Evolutionary conservation across 2,113 vertebrate species (phyloP).

Genomic region (Genyomyrus donnyi): DNA sequence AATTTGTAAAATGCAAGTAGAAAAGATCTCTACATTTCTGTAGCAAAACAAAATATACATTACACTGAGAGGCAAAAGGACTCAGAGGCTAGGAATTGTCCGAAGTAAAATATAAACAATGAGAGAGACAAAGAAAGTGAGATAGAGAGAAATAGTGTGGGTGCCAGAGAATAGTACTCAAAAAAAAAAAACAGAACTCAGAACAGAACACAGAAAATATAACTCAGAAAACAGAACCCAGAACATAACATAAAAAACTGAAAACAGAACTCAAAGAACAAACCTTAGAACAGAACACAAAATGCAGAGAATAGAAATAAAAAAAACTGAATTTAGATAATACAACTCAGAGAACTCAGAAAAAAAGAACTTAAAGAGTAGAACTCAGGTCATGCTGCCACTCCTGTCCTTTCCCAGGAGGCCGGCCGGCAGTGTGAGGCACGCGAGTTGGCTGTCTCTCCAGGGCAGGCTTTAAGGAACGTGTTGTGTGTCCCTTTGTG

Average conservation of each 20-base stretch:
- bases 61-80: background rate
- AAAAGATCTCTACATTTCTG: background rate
- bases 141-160: background rate
- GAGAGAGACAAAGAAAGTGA: background rate
- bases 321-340: background rate
- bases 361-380: background rate
- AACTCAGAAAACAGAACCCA: background rate
- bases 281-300: background rate
- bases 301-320: background rate
- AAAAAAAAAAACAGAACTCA: background rate
- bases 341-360: background rate
- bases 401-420: background rate
- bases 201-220: background rate
- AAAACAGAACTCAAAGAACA: background rate
- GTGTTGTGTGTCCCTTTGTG: background rate
- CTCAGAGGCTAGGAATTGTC: background rate
- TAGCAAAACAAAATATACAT: background rate
- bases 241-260: background rate
- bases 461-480: background rate
- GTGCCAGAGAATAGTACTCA: background rate
- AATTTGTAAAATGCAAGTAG: background rate
- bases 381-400: background rate
- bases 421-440: background rate
- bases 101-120: background rate
- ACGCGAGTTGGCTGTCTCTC: background rate